Evolutionary conservation across 1,140 invertebrate species (phyloP), one percentile per base, ranked within the genome.

Genomic region (Euwallacea similis): DNA sequence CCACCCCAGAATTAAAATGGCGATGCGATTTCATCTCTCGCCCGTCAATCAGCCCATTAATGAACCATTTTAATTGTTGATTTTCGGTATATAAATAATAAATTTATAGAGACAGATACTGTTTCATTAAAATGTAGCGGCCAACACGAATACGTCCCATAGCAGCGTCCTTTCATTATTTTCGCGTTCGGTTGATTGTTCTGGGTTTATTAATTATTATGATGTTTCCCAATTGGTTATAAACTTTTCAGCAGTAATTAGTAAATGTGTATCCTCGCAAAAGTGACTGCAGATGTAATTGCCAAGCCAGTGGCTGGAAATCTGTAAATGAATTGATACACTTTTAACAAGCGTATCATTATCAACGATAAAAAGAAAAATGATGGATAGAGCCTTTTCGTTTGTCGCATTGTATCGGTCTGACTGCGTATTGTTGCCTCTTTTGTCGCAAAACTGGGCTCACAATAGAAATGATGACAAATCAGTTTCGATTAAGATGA

Each of bases 271-370:
- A 33, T 33, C 21, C 21, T 33, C 21, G 21, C 21, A 33, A 33
- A 33, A 33, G 21, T 33, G 21, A 33, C 21, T 33, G 21, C 21
- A 33, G 21, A 33, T 33, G 21, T 33, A 33, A 33, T 33, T 33
- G 21, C 21, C 21, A 33, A 33, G 21, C 21, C 21, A 33, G 21
- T 33, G 21, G 21, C 21, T 33, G 21, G 21, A 33, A 33, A 33
- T 33, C 21, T 33, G 21, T 33, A 50, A 11, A 66, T 53, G 59
- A 74, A 74, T 74, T 74, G 73, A 74, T 74, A 74, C 61, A 74
- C 61, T 69, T 74, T 72, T 73, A 74, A 74, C 71, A 70, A 71
- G 60, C 73, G 73, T 74, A 74, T 72, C 73, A 74, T 73, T 67
- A 73, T 64, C 46, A 42, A 10, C 13, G 41, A 60, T 62, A 62